phyloP scores from a whole-genome alignment of 2,113 vertebrate species.

The Amphilophus citrinellus region DNA sequence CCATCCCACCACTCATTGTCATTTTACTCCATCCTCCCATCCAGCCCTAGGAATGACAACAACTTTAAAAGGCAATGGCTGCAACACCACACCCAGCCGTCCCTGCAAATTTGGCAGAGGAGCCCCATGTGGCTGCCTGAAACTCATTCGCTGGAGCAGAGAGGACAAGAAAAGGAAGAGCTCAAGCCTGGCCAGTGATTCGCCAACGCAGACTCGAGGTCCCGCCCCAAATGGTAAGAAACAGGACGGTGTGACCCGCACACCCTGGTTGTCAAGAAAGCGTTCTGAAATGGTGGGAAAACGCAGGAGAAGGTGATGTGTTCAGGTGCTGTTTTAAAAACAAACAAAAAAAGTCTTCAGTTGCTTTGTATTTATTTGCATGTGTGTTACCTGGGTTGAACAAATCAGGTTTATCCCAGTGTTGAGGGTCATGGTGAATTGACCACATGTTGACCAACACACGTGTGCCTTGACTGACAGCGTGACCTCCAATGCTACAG shows the following conservation, averaged over 20 bases:
- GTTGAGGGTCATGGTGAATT: constrained; percentile 79
- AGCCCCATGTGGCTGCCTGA: constrained; percentile 58
- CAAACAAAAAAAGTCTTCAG: neutral
- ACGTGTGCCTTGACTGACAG: constrained; percentile 72
- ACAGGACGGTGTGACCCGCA: constrained; percentile 57
- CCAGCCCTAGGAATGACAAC: constrained; percentile 57
- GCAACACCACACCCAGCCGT: constrained; percentile 79
- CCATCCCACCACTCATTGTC: neutral
- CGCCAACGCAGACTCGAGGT: constrained; percentile 83
- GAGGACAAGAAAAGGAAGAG: constrained; percentile 82
- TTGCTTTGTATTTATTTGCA: neutral
- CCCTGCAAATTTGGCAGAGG: constrained; percentile 78
- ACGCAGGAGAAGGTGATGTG: neutral
- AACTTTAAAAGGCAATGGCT: constrained; percentile 76
- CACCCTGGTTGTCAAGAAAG: constrained; percentile 77
- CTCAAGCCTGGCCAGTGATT: constrained; percentile 82
- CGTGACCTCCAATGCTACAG: constrained; percentile 72
- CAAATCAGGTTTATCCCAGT: constrained; percentile 80
- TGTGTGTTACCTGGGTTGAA: constrained; percentile 63
- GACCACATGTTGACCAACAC: constrained; percentile 86
- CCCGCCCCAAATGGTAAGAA: constrained; percentile 85
- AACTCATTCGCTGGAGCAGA: constrained; percentile 81
- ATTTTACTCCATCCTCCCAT: constrained; percentile 44
- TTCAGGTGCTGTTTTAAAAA: neutral
- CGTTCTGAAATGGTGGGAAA: constrained; percentile 66